These are phyloP conservation scores for Acronicta aceris DNA, from an alignment of 2,888 invertebrate genomes.

Conservation along the genomic window DNA sequence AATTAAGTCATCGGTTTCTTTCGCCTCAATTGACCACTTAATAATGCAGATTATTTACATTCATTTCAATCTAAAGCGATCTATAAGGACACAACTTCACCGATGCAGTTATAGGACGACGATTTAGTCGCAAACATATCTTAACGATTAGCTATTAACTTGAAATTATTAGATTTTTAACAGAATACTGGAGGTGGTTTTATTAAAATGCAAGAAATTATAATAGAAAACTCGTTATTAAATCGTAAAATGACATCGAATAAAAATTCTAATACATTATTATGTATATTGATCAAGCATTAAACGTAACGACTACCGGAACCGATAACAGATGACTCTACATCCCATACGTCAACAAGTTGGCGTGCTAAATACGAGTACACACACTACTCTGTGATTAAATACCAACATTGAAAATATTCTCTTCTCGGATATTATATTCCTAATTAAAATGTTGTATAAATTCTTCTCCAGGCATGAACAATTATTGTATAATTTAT, in stretches of 20 bases:
- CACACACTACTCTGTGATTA: too few relatives aligned
- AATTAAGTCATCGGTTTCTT: slow-evolving; percentile 29
- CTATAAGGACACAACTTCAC: neutral
- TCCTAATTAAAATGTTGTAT: too few relatives aligned
- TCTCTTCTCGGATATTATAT: too few relatives aligned
- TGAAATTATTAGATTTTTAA: neutral
- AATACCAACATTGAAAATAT: too few relatives aligned
- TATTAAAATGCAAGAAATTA: too few relatives aligned
- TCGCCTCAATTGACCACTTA: slow-evolving; percentile 39
- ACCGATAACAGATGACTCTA: too few relatives aligned
- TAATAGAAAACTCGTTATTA: neutral
- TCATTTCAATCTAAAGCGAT: slow-evolving; percentile 23
- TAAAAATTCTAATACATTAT: neutral
- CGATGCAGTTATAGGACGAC: neutral
- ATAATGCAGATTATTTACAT: slow-evolving; percentile 38
- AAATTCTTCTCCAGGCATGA: too few relatives aligned
- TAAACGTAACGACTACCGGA: neutral
- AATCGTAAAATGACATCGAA: neutral
- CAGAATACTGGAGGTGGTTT: neutral
- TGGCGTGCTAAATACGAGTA: too few relatives aligned
- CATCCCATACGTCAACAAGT: neutral
- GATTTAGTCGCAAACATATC: neutral
- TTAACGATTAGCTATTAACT: neutral
- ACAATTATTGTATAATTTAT: too few relatives aligned
- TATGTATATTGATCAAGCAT: neutral